Evolutionary conservation across 1,140 invertebrate species (phyloP).

Genomic region (Cyrtorhinus lividipennis): DNA sequence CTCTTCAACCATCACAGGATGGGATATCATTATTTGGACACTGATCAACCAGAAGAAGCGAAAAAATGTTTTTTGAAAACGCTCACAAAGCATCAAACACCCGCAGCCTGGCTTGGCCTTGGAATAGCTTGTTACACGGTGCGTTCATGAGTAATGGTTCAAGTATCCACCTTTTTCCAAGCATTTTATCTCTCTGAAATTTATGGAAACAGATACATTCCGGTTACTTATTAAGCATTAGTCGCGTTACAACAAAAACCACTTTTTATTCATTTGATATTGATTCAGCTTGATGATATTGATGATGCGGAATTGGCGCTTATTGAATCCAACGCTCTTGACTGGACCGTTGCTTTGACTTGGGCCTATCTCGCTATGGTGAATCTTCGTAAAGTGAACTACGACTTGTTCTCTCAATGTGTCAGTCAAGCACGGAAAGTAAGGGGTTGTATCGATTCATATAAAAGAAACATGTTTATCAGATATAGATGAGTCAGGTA

Average conservation of each 20-base stretch:
- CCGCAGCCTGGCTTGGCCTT: slow-evolving; percentile 24
- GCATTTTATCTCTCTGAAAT: no score
- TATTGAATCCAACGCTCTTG: slow-evolving; percentile 25
- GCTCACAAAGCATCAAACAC: slow-evolving; percentile 19
- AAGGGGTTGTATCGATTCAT: no score
- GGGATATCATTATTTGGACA: slow-evolving; percentile 11
- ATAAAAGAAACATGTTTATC: no score
- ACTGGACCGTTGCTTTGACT: slow-evolving; percentile 23
- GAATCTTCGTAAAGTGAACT: slow-evolving; percentile 13
- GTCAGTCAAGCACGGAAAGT: slow-evolving; percentile 6
- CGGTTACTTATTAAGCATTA: no score
- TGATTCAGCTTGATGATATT: slow-evolving; percentile 21
- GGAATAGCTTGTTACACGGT: slow-evolving; percentile 24
- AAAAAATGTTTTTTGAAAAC: slow-evolving; percentile 19
- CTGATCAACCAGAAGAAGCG: not conserved
- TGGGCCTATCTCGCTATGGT: slow-evolving; percentile 26
- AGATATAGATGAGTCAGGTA: no score
- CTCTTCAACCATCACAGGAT: no score
- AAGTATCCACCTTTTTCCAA: no score
- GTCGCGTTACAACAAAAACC: no score
- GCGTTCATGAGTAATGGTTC: no score
- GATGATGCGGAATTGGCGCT: slow-evolving; percentile 25
- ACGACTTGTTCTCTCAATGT: slow-evolving; percentile 9
- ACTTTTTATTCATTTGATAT: no score
- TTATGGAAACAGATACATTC: no score